phyloP scores from a whole-genome alignment of 92 coral and sea anemone species.

The Nematostella vectensis region DNA sequence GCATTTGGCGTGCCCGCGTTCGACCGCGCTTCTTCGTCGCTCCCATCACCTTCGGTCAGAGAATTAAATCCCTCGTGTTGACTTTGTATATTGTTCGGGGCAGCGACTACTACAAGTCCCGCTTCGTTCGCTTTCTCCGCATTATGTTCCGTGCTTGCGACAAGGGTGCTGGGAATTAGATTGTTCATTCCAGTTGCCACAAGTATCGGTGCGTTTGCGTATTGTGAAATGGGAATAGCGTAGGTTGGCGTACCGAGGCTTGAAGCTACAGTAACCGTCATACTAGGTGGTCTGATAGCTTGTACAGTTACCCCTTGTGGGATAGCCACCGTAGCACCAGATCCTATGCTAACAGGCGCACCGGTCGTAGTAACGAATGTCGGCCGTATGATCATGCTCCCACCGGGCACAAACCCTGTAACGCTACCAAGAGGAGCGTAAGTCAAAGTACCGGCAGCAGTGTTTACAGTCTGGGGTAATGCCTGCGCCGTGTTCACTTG shows the following conservation, averaged over 20 bases:
- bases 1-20: constrained; percentile 19
- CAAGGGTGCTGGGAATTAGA: constrained; percentile 41
- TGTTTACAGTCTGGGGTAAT: constrained; percentile 54
- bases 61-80: constrained; percentile 7
- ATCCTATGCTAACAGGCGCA: constrained; percentile 39
- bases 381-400: constrained; percentile 84
- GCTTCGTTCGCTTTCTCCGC: constrained; percentile 65
- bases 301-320: constrained; percentile 67
- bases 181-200: constrained; percentile 63
- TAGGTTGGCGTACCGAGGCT: constrained; percentile 78
- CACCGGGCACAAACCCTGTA: constrained; percentile 69
- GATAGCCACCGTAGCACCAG: constrained; percentile 41
- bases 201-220: constrained; percentile 51
- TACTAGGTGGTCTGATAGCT: constrained; percentile 47
- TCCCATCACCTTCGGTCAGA: background rate
- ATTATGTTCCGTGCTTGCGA: constrained; percentile 54
- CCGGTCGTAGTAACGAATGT: constrained; percentile 65
- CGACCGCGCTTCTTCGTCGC: constrained; percentile 12
- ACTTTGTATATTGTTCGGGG: constrained; percentile 16
- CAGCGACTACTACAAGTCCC: constrained; percentile 26
- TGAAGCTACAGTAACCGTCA: constrained; percentile 59
- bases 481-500: constrained; percentile 59
- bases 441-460: constrained; percentile 50
- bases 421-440: constrained; percentile 67
- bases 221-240: constrained; percentile 80